phyloP scores from a whole-genome alignment of 2,888 invertebrate genomes.

The Trichacis sp. region DNA sequence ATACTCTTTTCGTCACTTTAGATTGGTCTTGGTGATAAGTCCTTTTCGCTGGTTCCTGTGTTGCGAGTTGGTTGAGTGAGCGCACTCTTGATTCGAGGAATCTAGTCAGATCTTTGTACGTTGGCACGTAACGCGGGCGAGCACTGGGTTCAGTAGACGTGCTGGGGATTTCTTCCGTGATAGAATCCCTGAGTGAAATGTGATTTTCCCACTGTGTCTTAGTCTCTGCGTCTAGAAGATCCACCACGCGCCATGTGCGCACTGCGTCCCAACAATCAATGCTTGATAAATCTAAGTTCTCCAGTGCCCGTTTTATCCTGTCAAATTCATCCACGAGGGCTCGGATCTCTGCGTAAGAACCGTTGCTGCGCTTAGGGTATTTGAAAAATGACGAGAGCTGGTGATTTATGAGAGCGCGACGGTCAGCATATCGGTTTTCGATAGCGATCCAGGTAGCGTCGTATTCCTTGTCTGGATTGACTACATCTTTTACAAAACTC shows the following conservation, averaged over 20 bases:
- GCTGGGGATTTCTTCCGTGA: neutral
- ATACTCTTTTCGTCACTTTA: neutral
- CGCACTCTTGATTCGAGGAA: neutral
- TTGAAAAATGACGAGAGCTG: neutral
- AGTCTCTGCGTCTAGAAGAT: neutral
- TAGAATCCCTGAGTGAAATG: neutral
- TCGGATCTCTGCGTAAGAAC: neutral
- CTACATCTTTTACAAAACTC: neutral
- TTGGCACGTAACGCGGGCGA: neutral
- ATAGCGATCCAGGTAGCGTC: neutral
- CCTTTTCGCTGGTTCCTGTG: neutral
- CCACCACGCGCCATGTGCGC: neutral
- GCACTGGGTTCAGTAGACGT: neutral
- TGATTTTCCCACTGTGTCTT: neutral
- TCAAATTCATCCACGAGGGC: neutral
- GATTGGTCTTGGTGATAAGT: neutral
- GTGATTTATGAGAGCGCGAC: neutral
- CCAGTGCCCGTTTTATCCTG: neutral
- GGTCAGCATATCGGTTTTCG: neutral
- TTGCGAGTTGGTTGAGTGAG: neutral
- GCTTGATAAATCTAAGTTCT: neutral
- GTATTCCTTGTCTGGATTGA: neutral
- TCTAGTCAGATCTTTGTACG: neutral
- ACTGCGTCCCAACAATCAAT: neutral
- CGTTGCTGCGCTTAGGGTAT: neutral